Base-by-base conservation (phyloP, 1,140 invertebrate genomes). In the Nymphalis io region DNA sequence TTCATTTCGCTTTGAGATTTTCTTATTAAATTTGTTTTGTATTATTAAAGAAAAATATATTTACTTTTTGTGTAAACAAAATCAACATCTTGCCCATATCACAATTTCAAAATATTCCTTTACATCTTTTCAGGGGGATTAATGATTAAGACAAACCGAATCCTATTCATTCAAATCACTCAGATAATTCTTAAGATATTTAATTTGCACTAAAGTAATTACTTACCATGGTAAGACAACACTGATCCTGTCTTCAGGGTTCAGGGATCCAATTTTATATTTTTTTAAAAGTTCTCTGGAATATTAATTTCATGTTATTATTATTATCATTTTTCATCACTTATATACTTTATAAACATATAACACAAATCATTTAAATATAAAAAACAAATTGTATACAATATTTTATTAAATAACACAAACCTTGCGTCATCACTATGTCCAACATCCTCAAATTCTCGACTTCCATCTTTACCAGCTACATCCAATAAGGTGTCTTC, bases 371-470 rank as follows among this genome's bases (percentile, higher is more conserved):
- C 38, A 46, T 48, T 21, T 40, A 51, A 48, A 6, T 67, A 64
- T 39, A 27, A 27, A 27, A 2, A 27, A 0, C 3, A 27, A 27
- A 1, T 27, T 27, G 23, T 27, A 3, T 5, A 27, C 23, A 8
- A 39, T 39, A 42, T 15, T 3, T 11, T 39, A 39, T 5, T 42
- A 42, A 15, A 42, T 51, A 44, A 27, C 60, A 73, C 60, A 73
- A 93, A 95, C 88, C 94, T 93, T 6, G 96, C 96, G 92, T 97
- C 96, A 39, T 93, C 91, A 63, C 96, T 97, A 90, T 98, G 97
- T 0, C 96, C 96, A 44, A 97, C 96, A 92, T 97, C 96, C 84
- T 96, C 95, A 92, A 98, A 98, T n/a, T 93, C 92, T 80, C 95
- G 94, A 33, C 96, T 97, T 2, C 93, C 95, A 92, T 97, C 95